phyloP scores from a whole-genome alignment of 2,888 invertebrate genomes.

The Drosophila monieri region DNA sequence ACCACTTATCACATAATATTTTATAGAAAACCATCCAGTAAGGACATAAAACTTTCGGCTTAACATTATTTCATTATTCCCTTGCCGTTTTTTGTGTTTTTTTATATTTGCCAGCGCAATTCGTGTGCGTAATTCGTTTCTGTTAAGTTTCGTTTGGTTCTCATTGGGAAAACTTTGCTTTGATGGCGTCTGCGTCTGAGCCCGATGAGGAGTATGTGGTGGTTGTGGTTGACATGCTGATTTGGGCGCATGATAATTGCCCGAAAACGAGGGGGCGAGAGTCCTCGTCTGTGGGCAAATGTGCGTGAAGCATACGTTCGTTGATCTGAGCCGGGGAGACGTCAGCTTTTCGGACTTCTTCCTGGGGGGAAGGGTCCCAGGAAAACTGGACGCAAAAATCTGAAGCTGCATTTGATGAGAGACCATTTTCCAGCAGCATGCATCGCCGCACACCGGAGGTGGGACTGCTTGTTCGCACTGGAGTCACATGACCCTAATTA shows the following conservation, averaged over 20 bases:
- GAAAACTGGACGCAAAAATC: slow-evolving; percentile 20
- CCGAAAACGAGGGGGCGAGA: slow-evolving; percentile 22
- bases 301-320: slow-evolving; percentile 63
- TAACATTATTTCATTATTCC: not conserved
- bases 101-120: slow-evolving; percentile 71
- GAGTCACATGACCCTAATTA: slow-evolving; percentile 74
- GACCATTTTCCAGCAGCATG: slow-evolving; percentile 59
- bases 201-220: not conserved
- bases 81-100: slow-evolving; percentile 36
- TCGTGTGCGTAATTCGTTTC: slow-evolving; percentile 73
- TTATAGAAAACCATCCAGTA: not conserved
- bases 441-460: slow-evolving; percentile 60
- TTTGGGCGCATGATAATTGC: slow-evolving; percentile 68
- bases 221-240: slow-evolving; percentile 29
- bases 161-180: slow-evolving; percentile 61
- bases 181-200: slow-evolving; percentile 42
- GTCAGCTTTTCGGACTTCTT: not conserved
- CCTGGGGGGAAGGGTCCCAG: not conserved
- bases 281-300: slow-evolving; percentile 49
- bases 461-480: slow-evolving; percentile 33
- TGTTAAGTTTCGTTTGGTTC: slow-evolving; percentile 57
- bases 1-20: no score
- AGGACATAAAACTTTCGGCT: not conserved
- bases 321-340: slow-evolving; percentile 17
- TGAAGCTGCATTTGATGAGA: slow-evolving; percentile 64